Base-by-base conservation (phyloP, 2,888 invertebrate species). In the Drosophila yooni region DNA sequence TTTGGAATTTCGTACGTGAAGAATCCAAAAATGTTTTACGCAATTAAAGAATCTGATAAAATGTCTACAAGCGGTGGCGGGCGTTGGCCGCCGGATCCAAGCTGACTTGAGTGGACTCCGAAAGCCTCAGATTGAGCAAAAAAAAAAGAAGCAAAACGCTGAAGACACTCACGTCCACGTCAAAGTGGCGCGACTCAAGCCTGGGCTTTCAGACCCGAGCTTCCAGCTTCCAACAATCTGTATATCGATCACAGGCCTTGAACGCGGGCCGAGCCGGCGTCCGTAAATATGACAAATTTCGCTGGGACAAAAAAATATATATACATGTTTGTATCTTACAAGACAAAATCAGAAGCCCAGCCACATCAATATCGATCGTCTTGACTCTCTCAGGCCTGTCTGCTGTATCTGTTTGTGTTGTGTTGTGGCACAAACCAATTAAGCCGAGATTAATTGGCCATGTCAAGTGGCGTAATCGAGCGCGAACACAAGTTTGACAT, bases 381-480 rank as follows among this genome's bases (percentile, higher is more conserved):
- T 59, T 56, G 54, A n/a, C 65, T 51, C 65, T 65, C 61, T 70
- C 62, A 52, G 63, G 73, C 56, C 76, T 78, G 86, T 83, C 69
- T 72, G 46, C 36, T 69, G 46, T 70, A 29, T 73, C 53, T 66
- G 40, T 72, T 43, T 72, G 48, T 57, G 40, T 70, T 72, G 68
- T 81, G 81, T 87, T 88, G 88, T 88, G 88, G 90, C 88, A 89
- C 76, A 91, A 91, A 91, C 87, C 91, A 88, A 88, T 88, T 88
- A 91, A 91, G 88, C 86, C 79, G 89, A 90, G 88, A 91, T 88
- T 88, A 88, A 88, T 88, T 88, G 88, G 88, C 87, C 90, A 88
- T 88, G 91, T 91, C 91, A 90, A 84, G 89, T 90, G 91, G 89
- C 90, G 91, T 88, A 88, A 91, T 91, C 88, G 90, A 90, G 90